Percentiles rank a stretch among this genome's conserved stretches.
phyloP scores from a whole-genome alignment of 1,140 invertebrate species.

The Eupeodes corollae region DNA sequence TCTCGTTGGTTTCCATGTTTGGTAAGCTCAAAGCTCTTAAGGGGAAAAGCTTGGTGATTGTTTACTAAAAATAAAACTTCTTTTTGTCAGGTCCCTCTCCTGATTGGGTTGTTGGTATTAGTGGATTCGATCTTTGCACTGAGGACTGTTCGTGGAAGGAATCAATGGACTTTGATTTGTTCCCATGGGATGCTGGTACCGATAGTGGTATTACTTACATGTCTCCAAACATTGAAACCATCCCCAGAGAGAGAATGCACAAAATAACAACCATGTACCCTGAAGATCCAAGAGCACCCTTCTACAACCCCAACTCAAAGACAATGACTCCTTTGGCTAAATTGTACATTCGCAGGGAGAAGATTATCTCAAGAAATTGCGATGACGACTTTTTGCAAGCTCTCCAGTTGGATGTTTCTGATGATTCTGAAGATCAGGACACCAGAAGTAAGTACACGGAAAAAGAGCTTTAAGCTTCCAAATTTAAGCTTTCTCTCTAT shows the following conservation, averaged over 20 bases:
- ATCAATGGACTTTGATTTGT: constrained; percentile 68
- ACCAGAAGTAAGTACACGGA: constrained; percentile 50
- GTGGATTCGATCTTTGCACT: constrained; percentile 73
- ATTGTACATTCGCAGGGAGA: constrained; percentile 57
- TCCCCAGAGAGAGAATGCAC: constrained; percentile 77
- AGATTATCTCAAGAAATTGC: constrained; percentile 59
- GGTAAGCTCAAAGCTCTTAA: constrained; percentile 32
- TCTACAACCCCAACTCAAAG: constrained; percentile 66
- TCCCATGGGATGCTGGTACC: constrained; percentile 90
- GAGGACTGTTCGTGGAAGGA: constrained; percentile 81
- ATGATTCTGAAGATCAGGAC: constrained; percentile 61
- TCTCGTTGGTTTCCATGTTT: constrained; percentile 91
- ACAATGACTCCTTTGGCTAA: constrained; percentile 74
- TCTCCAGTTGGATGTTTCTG: constrained; percentile 50
- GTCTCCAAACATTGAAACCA: constrained; percentile 74
- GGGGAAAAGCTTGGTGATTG: background rate
- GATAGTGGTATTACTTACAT: constrained; percentile 88
- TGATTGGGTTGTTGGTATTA: constrained; percentile 91
- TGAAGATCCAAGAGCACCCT: constrained; percentile 78
- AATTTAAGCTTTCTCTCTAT: constrained; percentile 2
- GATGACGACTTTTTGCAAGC: constrained; percentile 52
- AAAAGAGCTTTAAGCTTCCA: background rate
- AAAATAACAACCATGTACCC: constrained; percentile 79
- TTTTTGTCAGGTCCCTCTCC: constrained; percentile 59
- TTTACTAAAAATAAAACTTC: background rate